phyloP scores from a whole-genome alignment of 2,888 invertebrate genomes.

The Drosophila maculinotata region DNA sequence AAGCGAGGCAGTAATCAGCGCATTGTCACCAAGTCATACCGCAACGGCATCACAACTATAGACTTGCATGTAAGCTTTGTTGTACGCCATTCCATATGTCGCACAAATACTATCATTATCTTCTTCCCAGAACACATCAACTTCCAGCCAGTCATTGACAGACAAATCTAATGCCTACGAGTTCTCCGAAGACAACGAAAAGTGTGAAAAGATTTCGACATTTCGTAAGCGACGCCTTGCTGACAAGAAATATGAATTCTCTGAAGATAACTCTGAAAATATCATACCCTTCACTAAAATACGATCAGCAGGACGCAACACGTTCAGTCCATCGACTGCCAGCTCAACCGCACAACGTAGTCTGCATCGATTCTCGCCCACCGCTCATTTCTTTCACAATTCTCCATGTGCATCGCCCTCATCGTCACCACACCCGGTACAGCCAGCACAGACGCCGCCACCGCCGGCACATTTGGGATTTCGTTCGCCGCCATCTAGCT shows the following conservation, averaged over 20 bases:
- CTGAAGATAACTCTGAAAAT: slow-evolving; percentile 90
- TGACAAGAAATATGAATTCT: slow-evolving; percentile 96
- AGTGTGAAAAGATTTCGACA: slow-evolving; percentile 94
- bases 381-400: slow-evolving; percentile 82
- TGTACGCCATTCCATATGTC: not conserved
- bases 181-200: slow-evolving; percentile 93
- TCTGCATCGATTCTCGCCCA: slow-evolving; percentile 72
- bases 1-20: slow-evolving; percentile 77
- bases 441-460: slow-evolving; percentile 62
- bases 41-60: slow-evolving; percentile 83
- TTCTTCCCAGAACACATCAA: slow-evolving; percentile 47
- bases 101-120: not conserved
- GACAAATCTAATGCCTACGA: slow-evolving; percentile 89
- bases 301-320: slow-evolving; percentile 71
- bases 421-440: slow-evolving; percentile 83
- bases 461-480: slow-evolving; percentile 75
- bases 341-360: slow-evolving; percentile 61
- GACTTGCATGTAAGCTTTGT: slow-evolving; percentile 73
- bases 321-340: slow-evolving; percentile 42
- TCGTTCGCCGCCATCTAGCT: slow-evolving; percentile 81
- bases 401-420: slow-evolving; percentile 85
- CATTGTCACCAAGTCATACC: slow-evolving; percentile 84
- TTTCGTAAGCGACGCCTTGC: slow-evolving; percentile 93
- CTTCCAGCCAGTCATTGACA: slow-evolving; percentile 87
- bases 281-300: slow-evolving; percentile 86